A percentile compares a stretch with the other conserved stretches of the same genome.
phyloP scores from a whole-genome alignment of 2,113 vertebrate genomes.

The Prionailurus viverrinus region DNA sequence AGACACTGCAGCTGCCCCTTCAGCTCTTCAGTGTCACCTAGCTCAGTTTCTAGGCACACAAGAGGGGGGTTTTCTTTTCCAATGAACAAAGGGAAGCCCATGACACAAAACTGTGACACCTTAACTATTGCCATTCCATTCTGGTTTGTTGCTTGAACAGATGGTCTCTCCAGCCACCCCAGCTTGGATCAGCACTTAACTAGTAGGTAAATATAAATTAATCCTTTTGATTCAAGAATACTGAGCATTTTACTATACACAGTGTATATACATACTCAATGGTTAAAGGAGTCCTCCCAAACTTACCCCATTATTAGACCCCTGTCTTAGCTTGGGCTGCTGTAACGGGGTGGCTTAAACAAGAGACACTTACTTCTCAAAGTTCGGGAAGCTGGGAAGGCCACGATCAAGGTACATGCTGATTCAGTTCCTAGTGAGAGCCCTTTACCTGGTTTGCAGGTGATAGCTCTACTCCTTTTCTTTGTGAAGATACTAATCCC shows the following conservation, averaged over 20 bases:
- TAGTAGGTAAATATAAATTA: background rate
- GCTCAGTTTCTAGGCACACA: conserved; percentile 13
- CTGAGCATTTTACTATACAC: background rate
- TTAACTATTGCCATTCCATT: background rate
- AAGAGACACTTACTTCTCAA: background rate
- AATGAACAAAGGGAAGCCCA: background rate
- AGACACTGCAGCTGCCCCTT: conserved; percentile 3
- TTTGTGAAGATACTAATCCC: background rate
- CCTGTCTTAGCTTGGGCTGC: fast-evolving
- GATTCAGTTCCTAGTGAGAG: background rate
- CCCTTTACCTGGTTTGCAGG: background rate
- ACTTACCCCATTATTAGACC: background rate
- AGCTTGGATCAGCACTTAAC: background rate
- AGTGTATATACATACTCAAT: background rate
- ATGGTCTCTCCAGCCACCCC: background rate
- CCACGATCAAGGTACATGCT: background rate
- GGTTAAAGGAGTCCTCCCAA: background rate
- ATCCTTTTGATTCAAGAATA: background rate
- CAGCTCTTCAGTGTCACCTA: background rate
- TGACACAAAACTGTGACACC: background rate
- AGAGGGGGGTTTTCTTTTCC: background rate
- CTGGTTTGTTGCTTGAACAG: background rate
- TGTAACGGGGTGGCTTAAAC: background rate
- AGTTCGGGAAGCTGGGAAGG: background rate
- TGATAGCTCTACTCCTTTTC: background rate